Conservation (phyloP, 2,797 vertebrate species). For the Smutsia temminckii region DNA sequence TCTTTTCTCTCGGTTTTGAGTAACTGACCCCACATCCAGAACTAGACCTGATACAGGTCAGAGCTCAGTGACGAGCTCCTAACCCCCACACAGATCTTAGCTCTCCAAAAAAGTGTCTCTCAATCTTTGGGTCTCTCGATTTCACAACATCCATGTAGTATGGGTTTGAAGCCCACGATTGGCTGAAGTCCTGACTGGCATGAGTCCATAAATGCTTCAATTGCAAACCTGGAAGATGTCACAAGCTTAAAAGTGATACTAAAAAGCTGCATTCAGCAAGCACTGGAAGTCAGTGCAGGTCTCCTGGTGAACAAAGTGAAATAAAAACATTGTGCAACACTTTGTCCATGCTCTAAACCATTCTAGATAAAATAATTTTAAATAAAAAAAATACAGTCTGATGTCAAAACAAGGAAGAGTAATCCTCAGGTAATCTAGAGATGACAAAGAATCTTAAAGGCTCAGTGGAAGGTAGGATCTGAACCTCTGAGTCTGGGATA, state of each 20-base stretch:
- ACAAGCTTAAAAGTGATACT: background rate
- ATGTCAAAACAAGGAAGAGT: background rate
- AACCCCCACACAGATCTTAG: background rate
- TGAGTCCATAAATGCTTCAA: background rate
- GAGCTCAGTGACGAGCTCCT: background rate
- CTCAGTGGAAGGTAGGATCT: background rate
- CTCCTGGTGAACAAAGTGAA: background rate
- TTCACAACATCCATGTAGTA: rapidly evolving
- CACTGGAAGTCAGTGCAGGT: background rate
- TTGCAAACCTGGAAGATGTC: background rate
- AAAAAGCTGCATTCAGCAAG: background rate
- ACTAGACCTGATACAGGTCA: background rate
- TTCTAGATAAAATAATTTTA: background rate
- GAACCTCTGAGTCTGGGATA: background rate
- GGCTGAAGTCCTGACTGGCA: background rate
- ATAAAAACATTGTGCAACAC: background rate
- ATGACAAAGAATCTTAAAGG: rapidly evolving
- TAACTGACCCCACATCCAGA: background rate
- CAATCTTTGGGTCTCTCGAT: background rate
- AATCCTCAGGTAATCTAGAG: background rate
- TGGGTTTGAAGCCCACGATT: background rate
- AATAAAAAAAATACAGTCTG: background rate
- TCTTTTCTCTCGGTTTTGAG: background rate
- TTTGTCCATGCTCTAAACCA: background rate
- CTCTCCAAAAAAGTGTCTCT: background rate